Base-by-base conservation (phyloP, 2,888 invertebrate species). In the Hesperia comma region DNA sequence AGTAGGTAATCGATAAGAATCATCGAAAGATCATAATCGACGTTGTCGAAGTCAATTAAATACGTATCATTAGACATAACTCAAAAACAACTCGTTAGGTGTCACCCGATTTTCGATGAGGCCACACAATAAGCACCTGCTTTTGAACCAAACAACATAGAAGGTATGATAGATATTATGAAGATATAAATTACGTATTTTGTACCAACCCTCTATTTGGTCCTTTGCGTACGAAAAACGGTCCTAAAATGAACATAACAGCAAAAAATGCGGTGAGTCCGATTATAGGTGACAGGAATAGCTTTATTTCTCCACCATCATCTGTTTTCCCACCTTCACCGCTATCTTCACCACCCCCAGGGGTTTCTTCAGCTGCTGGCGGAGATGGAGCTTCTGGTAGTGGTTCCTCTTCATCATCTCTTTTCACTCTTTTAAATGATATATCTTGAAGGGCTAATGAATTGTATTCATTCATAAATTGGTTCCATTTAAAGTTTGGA, bases 131-230 rank as follows among this genome's bases (percentile, higher is more conserved):
- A n/a, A n/a, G n/a, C n/a, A n/a, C n/a, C n/a, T n/a, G n/a, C n/a
- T n/a, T n/a, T n/a, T n/a, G n/a, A n/a, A n/a, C n/a, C n/a, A n/a
- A n/a, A n/a, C n/a, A n/a, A n/a, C n/a, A n/a, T n/a, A n/a, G n/a
- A n/a, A n/a, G n/a, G n/a, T n/a, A n/a, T n/a, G n/a, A n/a, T n/a
- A n/a, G n/a, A n/a, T n/a, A n/a, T n/a, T n/a, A n/a, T n/a, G n/a
- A n/a, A n/a, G n/a, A n/a, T n/a, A n/a, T n/a, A n/a, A n/a, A n/a
- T n/a, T n/a, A n/a, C n/a, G n/a, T 12, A 3, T 14, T 12, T 19
- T 6, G n/a, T 57, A 72, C 76, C 75, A 72, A 86, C 87, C 79
- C 80, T 41, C 62, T 74, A 62, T 84, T 74, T 14, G 79, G 79
- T 62, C 82, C 80, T 72, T 74, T 77, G 6, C 70, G 72, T 0